Percentiles rank a stretch among this genome's conserved stretches.
These are phyloP conservation scores for Clusia tigrina DNA, from an alignment of 2,888 invertebrate species.

Conservation along the genomic window DNA sequence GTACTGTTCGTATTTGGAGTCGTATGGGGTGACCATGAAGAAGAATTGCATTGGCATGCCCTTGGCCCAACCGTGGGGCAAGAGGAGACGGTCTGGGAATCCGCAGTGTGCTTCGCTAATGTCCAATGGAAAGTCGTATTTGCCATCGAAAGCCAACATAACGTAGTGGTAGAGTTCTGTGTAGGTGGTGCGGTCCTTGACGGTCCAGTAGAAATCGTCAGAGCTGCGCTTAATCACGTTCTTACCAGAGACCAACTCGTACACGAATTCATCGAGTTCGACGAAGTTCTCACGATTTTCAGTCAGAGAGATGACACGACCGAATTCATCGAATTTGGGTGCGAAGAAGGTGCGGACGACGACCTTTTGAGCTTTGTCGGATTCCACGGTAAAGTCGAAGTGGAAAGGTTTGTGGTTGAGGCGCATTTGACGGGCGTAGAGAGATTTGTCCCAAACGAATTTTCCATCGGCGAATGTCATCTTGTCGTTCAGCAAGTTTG, in stretches of 20 bases:
- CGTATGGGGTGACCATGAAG: slow-evolving; percentile 69
- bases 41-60: slow-evolving; percentile 72
- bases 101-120: slow-evolving; percentile 67
- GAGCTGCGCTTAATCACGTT: slow-evolving; percentile 56
- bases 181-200: slow-evolving; percentile 68
- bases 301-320: slow-evolving; percentile 66
- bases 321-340: slow-evolving; percentile 72
- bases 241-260: slow-evolving; percentile 68
- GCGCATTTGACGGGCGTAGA: slow-evolving; percentile 72
- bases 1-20: slow-evolving; percentile 50
- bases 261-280: slow-evolving; percentile 71
- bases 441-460: slow-evolving; percentile 62
- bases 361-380: slow-evolving; percentile 69
- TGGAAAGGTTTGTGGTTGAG: slow-evolving; percentile 76
- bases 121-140: slow-evolving; percentile 64
- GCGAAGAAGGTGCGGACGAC: slow-evolving; percentile 74
- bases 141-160: slow-evolving; percentile 64
- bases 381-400: slow-evolving; percentile 69
- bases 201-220: slow-evolving; percentile 62
- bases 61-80: slow-evolving; percentile 71
- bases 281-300: slow-evolving; percentile 71
- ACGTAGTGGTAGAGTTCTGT: slow-evolving; percentile 65
- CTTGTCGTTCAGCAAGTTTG: slow-evolving; percentile 54
- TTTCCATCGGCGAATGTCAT: slow-evolving; percentile 57
- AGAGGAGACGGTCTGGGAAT: slow-evolving; percentile 70